Base-by-base conservation (phyloP, 2,888 invertebrate genomes). In the Imbricaverruca yamaguchii region DNA sequence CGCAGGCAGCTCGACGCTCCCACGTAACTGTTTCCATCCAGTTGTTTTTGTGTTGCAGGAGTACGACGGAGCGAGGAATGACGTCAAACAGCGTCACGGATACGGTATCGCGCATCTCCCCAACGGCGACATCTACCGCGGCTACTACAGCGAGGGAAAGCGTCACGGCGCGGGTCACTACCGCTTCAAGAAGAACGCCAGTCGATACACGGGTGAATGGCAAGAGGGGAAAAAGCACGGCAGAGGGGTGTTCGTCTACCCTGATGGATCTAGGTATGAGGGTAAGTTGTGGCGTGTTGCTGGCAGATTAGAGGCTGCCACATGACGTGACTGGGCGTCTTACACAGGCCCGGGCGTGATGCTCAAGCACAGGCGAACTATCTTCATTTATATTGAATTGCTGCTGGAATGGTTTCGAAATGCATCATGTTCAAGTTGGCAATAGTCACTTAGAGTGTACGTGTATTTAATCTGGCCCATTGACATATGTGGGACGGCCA, bases 171-270 rank as follows among this genome's bases (percentile, higher is more conserved):
- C 6, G 18, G 79, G 79, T 13, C 79, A 79, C n/a, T 79, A 79
- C 25, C 56, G 79, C 8, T 79, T 79, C 25, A 79, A 79, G 57
- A 79, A 79, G 79, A 79, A 57, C 57, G n/a, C 3, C 15, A 25
- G 79, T 12, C 90, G 89, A 56, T 91, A 91, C 84, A 87, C 88
- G 85, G 91, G 91, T 18, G 86, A 89, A 81, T 91, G 91, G 90
- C 86, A 88, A 65, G 85, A 87, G 80, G 89, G 89, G 80, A 84
- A 87, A 25, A 88, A 89, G 83, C 87, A 90, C 85, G 91, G 91
- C 21, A 87, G 87, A 82, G 91, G 91, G 59, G 86, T 89, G 39
- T 90, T 91, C 89, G 88, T 90, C 84, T 91, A 79, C 21, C 79
- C 79, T 12, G 79, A 79, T 23, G 91, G 90, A 87, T 89, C 1